Evolutionary conservation across 2,113 vertebrate species (phyloP).

Genomic region (Baryphthengus martii): DNA sequence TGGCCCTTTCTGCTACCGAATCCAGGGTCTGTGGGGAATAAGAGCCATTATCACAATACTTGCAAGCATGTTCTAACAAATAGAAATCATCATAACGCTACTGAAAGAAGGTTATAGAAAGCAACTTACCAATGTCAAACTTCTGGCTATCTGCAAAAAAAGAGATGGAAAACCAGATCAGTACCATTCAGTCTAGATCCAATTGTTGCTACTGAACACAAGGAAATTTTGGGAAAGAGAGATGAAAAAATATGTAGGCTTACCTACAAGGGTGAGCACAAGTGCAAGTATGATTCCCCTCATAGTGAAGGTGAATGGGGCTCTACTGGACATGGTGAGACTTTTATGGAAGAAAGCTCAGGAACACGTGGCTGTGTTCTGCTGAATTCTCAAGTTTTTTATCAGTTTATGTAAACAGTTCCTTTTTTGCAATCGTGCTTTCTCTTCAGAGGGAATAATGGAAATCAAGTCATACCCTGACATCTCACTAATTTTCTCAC

Average conservation of each 20-base stretch:
- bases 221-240: not conserved
- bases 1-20: conserved; percentile 70
- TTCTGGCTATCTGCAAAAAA: conserved; percentile 58
- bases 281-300: conserved; percentile 78
- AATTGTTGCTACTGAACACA: not conserved
- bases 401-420: conserved; percentile 62
- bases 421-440: conserved; percentile 16
- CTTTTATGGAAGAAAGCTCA: conserved; percentile 66
- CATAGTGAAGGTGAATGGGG: conserved; percentile 75
- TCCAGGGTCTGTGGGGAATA: conserved; percentile 67
- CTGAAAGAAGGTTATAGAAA: not conserved
- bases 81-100: not conserved
- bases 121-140: conserved; percentile 39
- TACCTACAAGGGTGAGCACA: conserved; percentile 80
- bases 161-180: not conserved
- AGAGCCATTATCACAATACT: not conserved
- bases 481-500: not conserved
- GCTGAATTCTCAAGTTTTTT: conserved; percentile 62
- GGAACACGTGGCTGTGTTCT: conserved; percentile 54
- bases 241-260: not conserved
- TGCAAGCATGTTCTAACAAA: not conserved
- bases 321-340: not conserved
- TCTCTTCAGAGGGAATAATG: not conserved
- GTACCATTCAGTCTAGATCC: not conserved
- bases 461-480: not conserved